Base-by-base conservation (phyloP, 2,888 invertebrate species). In the Cephus rjabovi region DNA sequence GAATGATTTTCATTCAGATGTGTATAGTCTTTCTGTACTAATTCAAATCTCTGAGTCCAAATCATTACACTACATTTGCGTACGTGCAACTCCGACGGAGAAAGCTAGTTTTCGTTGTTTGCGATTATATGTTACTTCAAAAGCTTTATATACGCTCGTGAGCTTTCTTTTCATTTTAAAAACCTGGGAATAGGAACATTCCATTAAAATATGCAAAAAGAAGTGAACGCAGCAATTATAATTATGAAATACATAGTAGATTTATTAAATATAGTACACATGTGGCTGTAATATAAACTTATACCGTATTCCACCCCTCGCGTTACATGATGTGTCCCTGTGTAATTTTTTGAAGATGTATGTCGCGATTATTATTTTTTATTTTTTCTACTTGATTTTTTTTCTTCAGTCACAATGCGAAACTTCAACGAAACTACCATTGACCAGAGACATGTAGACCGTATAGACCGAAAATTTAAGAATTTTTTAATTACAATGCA, bases 181-280 rank as follows among this genome's bases (percentile, higher is more conserved):
- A 71, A 15, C 11, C 31, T 71, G 71, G 74, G 11, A 74, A 37
- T 74, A 30, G 34, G 23, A 74, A 74, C 74, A 74, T 74, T 74
- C 74, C 74, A 74, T 30, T 74, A 33, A 68, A 34, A 78, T 70
- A 68, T 76, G 37, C 35, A 74, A 12, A 71, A 33, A 31, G 12
- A 11, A 75, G 33, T 33, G 71, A 31, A 31, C 12, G 71, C 71
- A 71, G 33, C 56, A 37, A 69, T 37, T 75, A 69, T 40, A 15
- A 75, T 31, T 76, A 75, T 76, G 78, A 82, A 79, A 78, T 83
- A 83, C 82, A 81, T 85, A 80, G 80, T 82, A 81, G 82, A 82
- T 87, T 88, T 87, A 84, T 87, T 85, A 81, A 86, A 75, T 78
- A 79, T 76, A 75, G 68, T 78, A 78, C 75, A 76, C 73, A 73